Evolutionary conservation across 92 coral and sea anemone genomes (phyloP), one percentile per base, ranked within the genome.

Genomic region (Parazoanthus atlanticus): DNA sequence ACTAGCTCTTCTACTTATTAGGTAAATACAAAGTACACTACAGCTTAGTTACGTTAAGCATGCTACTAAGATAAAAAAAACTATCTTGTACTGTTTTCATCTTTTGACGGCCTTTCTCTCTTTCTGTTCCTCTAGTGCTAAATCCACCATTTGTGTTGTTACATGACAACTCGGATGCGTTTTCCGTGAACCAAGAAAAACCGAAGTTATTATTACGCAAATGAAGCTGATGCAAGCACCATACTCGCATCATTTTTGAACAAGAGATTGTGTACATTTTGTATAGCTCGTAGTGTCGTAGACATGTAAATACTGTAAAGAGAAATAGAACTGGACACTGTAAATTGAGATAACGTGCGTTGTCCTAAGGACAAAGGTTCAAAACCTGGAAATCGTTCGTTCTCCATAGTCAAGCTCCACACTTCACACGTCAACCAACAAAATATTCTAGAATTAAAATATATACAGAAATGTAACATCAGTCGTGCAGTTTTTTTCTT

Each of bases 61-160:
- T 40, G 82, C 31, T 38, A 23, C 82, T 30, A 78, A 40, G 69
- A 52, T n/a, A n/a, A n/a, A 0, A 19, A 19, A 25, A 61, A 61
- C 69, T 6, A 21, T 21, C 69, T 61, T 61, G 8, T 61, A 15
- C 61, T 21, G 58, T 79, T 23, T 17, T 17, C 72, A 11, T 43
- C 82, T 73, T 29, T 78, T 78, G 43, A 90, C 40, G 16, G 83
- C 31, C 80, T 67, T 89, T 64, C 82, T 94, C 91, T 94, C 56
- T 90, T 91, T 90, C 80, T 82, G 79, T 30, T 71, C 46, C 86
- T 93, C 32, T 91, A 95, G 98, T 91, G 94, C 96, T 95, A 93
- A 88, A 90, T 95, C 98, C 78, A 89, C 92, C 56, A 88, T 95
- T 76, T 95, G 98, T 85, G 90, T 89, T 52, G 92, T 95, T 38